Evolutionary conservation across 2,888 invertebrate species (phyloP).

Genomic region (Dysmachus trigonus): DNA sequence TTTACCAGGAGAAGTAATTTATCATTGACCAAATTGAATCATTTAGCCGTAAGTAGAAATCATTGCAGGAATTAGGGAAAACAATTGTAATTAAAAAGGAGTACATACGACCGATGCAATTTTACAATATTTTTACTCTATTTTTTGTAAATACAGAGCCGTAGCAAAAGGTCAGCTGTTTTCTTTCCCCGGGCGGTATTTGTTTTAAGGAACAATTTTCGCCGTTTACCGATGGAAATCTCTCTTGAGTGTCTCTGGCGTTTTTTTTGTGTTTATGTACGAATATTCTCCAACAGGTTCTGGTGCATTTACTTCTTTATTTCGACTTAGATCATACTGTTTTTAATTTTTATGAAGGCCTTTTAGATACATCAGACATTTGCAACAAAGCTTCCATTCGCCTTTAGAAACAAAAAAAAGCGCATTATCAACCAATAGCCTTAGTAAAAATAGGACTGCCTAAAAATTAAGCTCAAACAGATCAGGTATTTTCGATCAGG

Average conservation of each 20-base stretch:
- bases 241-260: neutral
- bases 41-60: conserved; percentile 39
- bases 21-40: conserved; percentile 41
- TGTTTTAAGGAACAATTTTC: neutral
- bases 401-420: neutral
- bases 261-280: neutral
- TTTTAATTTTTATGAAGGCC: neutral
- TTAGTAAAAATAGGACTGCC: neutral
- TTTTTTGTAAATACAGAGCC: conserved; percentile 34
- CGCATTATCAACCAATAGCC: neutral
- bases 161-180: conserved; percentile 7
- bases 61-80: conserved; percentile 40
- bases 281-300: neutral
- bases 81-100: conserved; percentile 33
- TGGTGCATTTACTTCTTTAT: neutral
- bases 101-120: conserved; percentile 26
- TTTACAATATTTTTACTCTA: conserved; percentile 36
- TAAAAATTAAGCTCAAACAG: neutral
- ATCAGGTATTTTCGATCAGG: neutral
- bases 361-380: neutral
- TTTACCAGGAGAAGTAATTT: conserved; percentile 36
- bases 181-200: conserved; percentile 11
- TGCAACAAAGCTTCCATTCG: neutral
- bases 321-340: neutral
- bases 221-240: neutral